phyloP scores from a whole-genome alignment of 2,888 invertebrate genomes.

The Amblyjoppa proteus region DNA sequence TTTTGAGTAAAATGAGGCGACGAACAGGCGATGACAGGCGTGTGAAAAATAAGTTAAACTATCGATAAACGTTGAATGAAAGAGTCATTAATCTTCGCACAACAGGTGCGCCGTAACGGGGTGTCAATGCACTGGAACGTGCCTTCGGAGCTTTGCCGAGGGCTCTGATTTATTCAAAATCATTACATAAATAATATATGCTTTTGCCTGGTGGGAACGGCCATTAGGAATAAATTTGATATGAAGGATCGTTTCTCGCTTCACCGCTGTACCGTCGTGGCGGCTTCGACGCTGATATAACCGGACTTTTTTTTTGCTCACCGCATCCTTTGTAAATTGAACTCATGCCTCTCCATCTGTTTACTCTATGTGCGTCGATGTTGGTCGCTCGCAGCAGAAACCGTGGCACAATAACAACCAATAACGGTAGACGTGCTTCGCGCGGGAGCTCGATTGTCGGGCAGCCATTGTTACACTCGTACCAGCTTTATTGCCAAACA shows the following conservation, averaged over 20 bases:
- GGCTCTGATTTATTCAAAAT: slow-evolving; percentile 13
- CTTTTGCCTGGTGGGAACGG: too few species aligned
- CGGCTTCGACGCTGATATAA: background rate
- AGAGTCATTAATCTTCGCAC: background rate
- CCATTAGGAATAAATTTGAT: background rate
- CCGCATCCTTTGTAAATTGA: background rate
- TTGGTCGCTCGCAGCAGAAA: background rate
- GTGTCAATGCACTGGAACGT: background rate
- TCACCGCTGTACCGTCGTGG: background rate
- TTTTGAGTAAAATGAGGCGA: background rate
- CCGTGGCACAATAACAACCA: background rate
- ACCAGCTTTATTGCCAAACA: background rate
- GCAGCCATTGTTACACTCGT: background rate
- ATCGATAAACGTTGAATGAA: background rate
- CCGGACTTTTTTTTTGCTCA: background rate
- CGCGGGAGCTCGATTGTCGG: background rate
- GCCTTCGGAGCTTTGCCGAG: background rate
- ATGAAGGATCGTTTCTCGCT: background rate
- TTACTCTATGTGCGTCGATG: background rate
- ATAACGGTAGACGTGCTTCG: background rate
- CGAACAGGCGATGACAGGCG: background rate
- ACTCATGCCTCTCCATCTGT: background rate
- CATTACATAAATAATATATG: slow-evolving; percentile 15
- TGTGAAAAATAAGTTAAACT: background rate
- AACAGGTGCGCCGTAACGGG: background rate